Conservation (phyloP, 2,888 invertebrate genomes). For the Pteria penguin region DNA sequence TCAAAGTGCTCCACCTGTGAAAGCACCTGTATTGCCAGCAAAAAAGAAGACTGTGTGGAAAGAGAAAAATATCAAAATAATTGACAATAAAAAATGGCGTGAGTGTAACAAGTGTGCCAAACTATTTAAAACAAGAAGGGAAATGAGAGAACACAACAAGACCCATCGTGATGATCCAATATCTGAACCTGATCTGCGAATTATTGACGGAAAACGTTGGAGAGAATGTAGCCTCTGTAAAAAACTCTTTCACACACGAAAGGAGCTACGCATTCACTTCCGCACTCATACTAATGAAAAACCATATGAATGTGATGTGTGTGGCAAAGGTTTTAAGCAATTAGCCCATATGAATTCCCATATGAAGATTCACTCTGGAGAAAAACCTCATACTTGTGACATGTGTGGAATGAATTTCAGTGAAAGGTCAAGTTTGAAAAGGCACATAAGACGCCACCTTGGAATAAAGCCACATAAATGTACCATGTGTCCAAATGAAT, state of each 20-base stretch:
- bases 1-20: neutral
- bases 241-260: constrained; percentile 29
- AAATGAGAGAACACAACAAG: constrained; percentile 18
- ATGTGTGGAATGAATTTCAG: constrained; percentile 31
- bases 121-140: constrained; percentile 23
- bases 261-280: constrained; percentile 30
- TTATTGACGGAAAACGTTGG: constrained; percentile 24
- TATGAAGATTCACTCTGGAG: constrained; percentile 35
- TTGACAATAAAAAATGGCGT: constrained; percentile 12
- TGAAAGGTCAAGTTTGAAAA: constrained; percentile 34
- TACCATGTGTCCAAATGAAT: constrained; percentile 21
- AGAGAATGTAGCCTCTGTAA: constrained; percentile 24
- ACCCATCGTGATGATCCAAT: constrained; percentile 16
- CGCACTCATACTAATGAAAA: constrained; percentile 33
- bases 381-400: constrained; percentile 31
- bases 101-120: constrained; percentile 22
- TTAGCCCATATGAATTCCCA: constrained; percentile 34
- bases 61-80: neutral
- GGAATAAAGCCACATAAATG: constrained; percentile 31
- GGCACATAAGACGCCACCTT: constrained; percentile 27
- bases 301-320: constrained; percentile 33
- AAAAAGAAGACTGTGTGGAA: neutral
- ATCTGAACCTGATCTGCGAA: constrained; percentile 7
- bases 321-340: constrained; percentile 35
- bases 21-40: no score